Evolutionary conservation across 2,888 invertebrate species (phyloP).

Genomic region (Caenorhabditis japonica): DNA sequence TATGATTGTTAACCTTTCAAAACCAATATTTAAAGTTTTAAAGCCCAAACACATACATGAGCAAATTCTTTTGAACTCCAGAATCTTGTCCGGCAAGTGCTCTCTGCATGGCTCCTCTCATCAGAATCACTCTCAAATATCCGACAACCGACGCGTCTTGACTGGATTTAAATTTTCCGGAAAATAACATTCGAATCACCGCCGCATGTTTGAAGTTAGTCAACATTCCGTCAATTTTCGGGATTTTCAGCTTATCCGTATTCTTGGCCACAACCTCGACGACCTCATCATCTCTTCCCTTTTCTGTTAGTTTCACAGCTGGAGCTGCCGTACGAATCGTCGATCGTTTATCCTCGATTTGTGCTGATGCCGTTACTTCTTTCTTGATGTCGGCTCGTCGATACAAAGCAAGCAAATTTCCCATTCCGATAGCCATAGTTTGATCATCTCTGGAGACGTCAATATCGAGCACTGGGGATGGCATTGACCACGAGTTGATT

Average conservation of each 20-base stretch:
- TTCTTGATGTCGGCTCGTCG: conserved; percentile 80
- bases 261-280: conserved; percentile 49
- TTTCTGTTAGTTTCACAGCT: conserved; percentile 36
- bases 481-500: conserved; percentile 90
- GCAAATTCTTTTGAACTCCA: conserved; percentile 86
- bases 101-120: conserved; percentile 49
- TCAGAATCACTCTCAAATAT: conserved; percentile 43
- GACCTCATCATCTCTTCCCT: conserved; percentile 21
- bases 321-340: conserved; percentile 40
- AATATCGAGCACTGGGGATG: conserved; percentile 90
- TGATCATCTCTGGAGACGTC: conserved; percentile 85
- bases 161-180: conserved; percentile 21
- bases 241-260: conserved; percentile 45
- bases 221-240: conserved; percentile 43
- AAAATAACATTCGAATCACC: conserved; percentile 25
- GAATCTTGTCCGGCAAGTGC: conserved; percentile 49
- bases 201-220: conserved; percentile 44
- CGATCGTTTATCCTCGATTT: conserved; percentile 36
- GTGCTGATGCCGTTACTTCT: conserved; percentile 34
- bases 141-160: conserved; percentile 25
- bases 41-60: conserved; percentile 80
- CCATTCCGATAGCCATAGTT: conserved; percentile 89
- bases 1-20: too few species aligned
- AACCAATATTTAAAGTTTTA: too few species aligned
- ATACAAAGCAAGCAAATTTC: conserved; percentile 88